Evolutionary conservation across 2,888 invertebrate genomes (phyloP), one percentile per base, ranked within the genome.

Genomic region (Rhingia campestris): DNA sequence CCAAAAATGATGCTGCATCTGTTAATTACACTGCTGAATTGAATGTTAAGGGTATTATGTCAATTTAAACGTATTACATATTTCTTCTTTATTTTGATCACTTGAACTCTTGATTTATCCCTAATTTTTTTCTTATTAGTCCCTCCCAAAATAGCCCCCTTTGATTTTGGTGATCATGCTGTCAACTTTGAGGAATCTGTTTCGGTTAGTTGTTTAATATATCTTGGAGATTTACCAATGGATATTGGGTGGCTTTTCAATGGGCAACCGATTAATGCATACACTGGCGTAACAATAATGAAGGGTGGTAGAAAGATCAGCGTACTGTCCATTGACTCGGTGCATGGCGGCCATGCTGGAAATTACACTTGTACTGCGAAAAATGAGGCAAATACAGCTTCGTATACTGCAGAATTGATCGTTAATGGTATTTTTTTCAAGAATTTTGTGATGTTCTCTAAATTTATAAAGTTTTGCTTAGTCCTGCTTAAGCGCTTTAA

Each of bases 321-420:
- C 87, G 91, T 94, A 88, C 92, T 94, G 88, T 93, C 94, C 86
- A 94, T 94, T 88, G 94, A 94, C 90, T 93, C 93, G 54, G 94
- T 93, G 70, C 92, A 93, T 88, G 93, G 92, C 89, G 92, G 92
- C 67, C 95, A 96, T 91, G 94, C 94, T 87, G 96, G 96, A 63
- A 94, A 94, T 88, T 96, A 96, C 89, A 95, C 95, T 58, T 96
- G 96, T 91, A 92, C 93, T 79, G 96, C 95, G 12, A 93, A 93
- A 87, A 96, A 96, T 92, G 92, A 92, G 88, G 96, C 95, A 84
- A 95, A 95, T 87, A 91, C 92, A 80, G 93, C 93, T 87, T 94
- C 94, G 89, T 94, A 94, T 91, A 93, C 95, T 61, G 93, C 95
- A 86, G 92, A 93, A 88, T 92, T 96, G 90, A 92, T 94, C 92